Evolutionary conservation across 2,888 invertebrate species (phyloP).

Genomic region (Nomada flava): DNA sequence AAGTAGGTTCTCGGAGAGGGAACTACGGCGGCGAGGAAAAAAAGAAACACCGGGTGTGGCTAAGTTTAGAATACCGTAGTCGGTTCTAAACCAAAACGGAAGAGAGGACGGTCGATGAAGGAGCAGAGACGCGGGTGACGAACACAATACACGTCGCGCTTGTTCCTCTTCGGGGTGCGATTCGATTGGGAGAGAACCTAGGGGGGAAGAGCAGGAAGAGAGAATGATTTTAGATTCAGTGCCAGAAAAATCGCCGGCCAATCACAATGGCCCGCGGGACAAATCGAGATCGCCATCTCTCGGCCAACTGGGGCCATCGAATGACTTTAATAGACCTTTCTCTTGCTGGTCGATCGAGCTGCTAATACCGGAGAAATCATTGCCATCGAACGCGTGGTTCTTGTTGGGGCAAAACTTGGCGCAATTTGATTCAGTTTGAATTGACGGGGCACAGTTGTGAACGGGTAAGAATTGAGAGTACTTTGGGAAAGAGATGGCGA

Average conservation of each 20-base stretch:
- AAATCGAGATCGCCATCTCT: constrained; percentile 68
- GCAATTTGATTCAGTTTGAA: background rate
- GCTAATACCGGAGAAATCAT: constrained; percentile 29
- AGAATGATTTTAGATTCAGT: constrained; percentile 60
- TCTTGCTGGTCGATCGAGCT: constrained; percentile 30
- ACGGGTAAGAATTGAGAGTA: background rate
- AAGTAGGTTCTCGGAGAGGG: constrained; percentile 3
- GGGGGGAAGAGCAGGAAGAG: constrained; percentile 15
- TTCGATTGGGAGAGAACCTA: background rate
- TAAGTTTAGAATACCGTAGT: constrained; percentile 67
- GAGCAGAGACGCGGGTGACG: constrained; percentile 32
- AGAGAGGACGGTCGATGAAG: constrained; percentile 45
- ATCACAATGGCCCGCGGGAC: constrained; percentile 59
- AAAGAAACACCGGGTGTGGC: constrained; percentile 28
- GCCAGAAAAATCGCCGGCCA: constrained; percentile 65
- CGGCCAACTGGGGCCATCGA: constrained; percentile 61
- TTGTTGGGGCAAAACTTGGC: background rate
- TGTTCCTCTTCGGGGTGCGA: constrained; percentile 1
- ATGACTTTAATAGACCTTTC: constrained; percentile 61
- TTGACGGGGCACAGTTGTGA: background rate
- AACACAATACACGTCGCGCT: constrained; percentile 42
- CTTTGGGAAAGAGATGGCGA: constrained; percentile 1
- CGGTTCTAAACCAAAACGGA: constrained; percentile 54
- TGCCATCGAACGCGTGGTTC: constrained; percentile 1
- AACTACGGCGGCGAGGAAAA: constrained; percentile 18